A percentile compares a stretch with the other conserved stretches of the same genome.
These are phyloP conservation scores for Holothuria scabra DNA, from an alignment of 53 echinoderm and acorn worm genomes.

Conservation along the genomic window DNA sequence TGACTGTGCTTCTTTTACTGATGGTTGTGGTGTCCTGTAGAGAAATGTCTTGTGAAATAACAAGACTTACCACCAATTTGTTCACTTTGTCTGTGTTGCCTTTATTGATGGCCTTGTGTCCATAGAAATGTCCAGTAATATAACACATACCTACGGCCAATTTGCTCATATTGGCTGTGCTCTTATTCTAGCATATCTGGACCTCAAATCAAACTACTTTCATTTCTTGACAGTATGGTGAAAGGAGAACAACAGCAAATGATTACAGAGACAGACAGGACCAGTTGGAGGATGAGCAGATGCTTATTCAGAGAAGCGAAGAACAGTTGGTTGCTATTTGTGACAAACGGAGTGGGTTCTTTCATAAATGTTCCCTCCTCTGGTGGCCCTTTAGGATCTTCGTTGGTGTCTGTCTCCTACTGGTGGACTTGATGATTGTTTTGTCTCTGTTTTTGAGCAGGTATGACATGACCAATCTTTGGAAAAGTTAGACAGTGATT, in stretches of 20 bases:
- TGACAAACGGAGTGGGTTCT: constrained; percentile 25
- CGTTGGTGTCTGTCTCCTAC: constrained; percentile 56
- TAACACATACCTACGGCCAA: too few species aligned
- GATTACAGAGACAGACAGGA: constrained; percentile 53
- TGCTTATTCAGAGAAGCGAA: constrained; percentile 73
- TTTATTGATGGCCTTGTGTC: too few species aligned
- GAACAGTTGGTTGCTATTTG: constrained; percentile 66
- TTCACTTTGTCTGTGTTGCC: too few species aligned
- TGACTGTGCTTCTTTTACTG: too few species aligned
- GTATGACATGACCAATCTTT: constrained; percentile 28
- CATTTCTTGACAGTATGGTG: constrained; percentile 39
- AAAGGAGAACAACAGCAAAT: constrained; percentile 45
- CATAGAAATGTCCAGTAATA: too few species aligned
- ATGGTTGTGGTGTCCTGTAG: too few species aligned
- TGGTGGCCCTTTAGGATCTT: constrained; percentile 83
- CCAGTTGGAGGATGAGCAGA: constrained; percentile 71
- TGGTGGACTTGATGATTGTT: constrained; percentile 59
- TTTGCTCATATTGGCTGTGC: too few species aligned
- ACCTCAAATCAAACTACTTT: too few species aligned
- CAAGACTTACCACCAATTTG: too few species aligned
- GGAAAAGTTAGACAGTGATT: too few species aligned
- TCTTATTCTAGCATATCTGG: too few species aligned
- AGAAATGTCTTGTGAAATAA: too few species aligned
- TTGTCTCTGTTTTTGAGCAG: constrained; percentile 72
- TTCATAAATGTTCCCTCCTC: constrained; percentile 58